These are phyloP conservation scores for Nesometra sesokonis DNA, from an alignment of 35 echinoderm and acorn worm genomes.

Conservation along the genomic window DNA sequence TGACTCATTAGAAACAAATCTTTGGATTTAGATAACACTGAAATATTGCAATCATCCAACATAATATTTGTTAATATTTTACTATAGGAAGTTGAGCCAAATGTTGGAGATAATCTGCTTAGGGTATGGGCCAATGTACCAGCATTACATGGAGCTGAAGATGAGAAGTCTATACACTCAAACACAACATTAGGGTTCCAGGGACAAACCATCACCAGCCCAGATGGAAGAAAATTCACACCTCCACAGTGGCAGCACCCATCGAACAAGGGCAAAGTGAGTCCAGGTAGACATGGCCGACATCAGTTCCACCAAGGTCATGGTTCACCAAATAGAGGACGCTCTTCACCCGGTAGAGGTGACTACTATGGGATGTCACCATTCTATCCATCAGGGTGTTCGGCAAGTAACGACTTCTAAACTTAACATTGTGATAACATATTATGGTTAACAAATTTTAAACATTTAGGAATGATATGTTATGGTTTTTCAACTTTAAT, in stretches of 20 bases:
- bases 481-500: no score
- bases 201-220: background rate
- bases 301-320: background rate
- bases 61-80: background rate
- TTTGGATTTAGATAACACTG: no score
- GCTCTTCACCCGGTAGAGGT: background rate
- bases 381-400: background rate
- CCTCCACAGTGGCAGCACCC: background rate
- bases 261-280: background rate
- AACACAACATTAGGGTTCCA: background rate
- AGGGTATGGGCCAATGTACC: slow-evolving; percentile 20
- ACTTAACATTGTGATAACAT: no score
- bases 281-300: background rate
- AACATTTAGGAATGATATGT: no score
- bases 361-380: background rate
- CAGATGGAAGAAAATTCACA: background rate
- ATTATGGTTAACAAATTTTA: no score
- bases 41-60: no score
- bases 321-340: background rate
- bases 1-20: no score
- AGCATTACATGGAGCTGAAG: background rate
- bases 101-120: slow-evolving; percentile 18
- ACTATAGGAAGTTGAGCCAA: slow-evolving; percentile 36
- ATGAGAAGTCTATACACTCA: background rate
- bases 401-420: background rate